Percentiles rank a stretch among this genome's conserved stretches.
Evolutionary conservation across 2,797 vertebrate species (phyloP).

Genomic region (Macroramphosus scolopax): DNA sequence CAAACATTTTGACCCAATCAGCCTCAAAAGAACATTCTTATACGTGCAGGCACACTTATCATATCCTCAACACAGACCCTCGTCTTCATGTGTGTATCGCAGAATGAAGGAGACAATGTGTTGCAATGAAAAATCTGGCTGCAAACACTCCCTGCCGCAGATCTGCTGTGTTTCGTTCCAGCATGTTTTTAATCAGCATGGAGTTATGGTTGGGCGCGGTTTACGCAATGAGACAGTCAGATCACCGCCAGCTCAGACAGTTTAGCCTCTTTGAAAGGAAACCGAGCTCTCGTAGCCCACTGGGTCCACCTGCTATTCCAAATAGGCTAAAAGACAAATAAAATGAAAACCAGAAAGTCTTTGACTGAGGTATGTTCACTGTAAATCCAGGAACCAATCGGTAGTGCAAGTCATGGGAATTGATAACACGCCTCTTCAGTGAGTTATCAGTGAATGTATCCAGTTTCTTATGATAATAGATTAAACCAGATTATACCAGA

Average conservation of each 20-base stretch:
- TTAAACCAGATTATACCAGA: no score
- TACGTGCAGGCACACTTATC: conserved; percentile 12
- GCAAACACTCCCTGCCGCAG: conserved; percentile 56
- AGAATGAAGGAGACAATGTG: conserved; percentile 49
- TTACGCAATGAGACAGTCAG: conserved; percentile 34
- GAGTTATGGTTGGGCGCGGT: conserved; percentile 46
- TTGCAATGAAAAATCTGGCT: conserved; percentile 25
- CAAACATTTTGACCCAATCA: conserved; percentile 30
- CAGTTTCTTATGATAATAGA: no score
- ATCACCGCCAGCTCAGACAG: conserved; percentile 16
- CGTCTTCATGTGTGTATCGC: conserved; percentile 24
- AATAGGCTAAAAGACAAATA: conserved; percentile 25
- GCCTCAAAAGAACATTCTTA: conserved; percentile 19
- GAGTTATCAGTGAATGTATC: conserved; percentile 16
- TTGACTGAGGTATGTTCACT: conserved; percentile 19
- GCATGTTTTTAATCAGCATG: conserved; percentile 51
- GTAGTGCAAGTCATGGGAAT: conserved; percentile 30
- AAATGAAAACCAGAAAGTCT: conserved; percentile 33
- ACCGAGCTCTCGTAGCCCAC: conserved; percentile 1
- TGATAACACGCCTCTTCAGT: conserved; percentile 1
- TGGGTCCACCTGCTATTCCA: conserved; percentile 13
- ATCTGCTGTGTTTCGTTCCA: conserved; percentile 42
- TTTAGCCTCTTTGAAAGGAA: conserved; percentile 13
- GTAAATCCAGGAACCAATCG: conserved; percentile 8
- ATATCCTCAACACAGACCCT: conserved; percentile 12